Evolutionary conservation across 2,113 vertebrate species (phyloP), one percentile per base, ranked within the genome.

Genomic region (Polyodon spathula): DNA sequence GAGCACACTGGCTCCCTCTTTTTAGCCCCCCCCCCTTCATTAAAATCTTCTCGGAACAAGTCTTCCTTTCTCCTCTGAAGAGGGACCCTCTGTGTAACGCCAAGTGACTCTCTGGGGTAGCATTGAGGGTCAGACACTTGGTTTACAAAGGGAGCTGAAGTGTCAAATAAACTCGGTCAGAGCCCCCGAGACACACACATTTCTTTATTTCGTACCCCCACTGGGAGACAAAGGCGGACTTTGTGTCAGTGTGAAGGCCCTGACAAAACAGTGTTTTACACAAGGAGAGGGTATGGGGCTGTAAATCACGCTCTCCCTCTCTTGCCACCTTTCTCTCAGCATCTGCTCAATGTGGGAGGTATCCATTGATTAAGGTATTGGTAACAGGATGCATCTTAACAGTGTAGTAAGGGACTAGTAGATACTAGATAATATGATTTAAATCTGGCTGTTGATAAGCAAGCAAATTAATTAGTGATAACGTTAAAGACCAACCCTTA

Each of bases 81-180:
- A 96, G 93, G 91, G 89, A 91, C 90, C 88, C 88, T 93, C 87
- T 94, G 92, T 92, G 92, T 84, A 81, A 80, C 78, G 88, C 90
- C 90, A 88, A 93, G 87, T 86, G 83, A 91, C 93, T 93, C 93
- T 92, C 89, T 87, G 86, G 93, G 89, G 85, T 77, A 83, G 83
- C 89, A 87, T 90, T 95, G 91, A 92, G 90, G 84, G 85, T 74
- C 84, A 80, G 88, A 86, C 89, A 90, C 90, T 92, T 84, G 68
- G 88, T 85, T 77, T 83, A 93, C 91, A 93, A 94, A 93, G 88
- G 89, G 84, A 62, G 81, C 82, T 76, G 84, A 87, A 89, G 91
- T 92, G 90, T 93, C 91, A 92, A 90, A 93, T 94, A 90, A 93
- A 92, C 89, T 89, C 82, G 67, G 86, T 87, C 80, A 83, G 83